Evolutionary conservation across 1,140 invertebrate genomes (phyloP).

Genomic region (Triops longicaudatus): DNA sequence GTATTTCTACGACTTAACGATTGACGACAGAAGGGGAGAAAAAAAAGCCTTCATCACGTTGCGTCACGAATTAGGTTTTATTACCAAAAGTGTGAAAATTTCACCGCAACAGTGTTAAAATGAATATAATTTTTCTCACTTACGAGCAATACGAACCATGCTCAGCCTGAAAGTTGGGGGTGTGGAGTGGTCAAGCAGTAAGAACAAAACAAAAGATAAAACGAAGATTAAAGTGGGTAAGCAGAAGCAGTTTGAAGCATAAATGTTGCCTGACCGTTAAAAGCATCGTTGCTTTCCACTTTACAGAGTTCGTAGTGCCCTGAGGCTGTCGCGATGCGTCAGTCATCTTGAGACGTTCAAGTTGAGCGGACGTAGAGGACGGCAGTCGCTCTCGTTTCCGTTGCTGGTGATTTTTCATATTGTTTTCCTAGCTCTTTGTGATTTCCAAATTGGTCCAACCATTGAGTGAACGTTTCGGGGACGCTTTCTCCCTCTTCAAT

Average conservation of each 20-base stretch:
- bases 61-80: too few relatives aligned
- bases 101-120: background rate
- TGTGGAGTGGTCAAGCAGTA: background rate
- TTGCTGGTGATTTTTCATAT: too few relatives aligned
- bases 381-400: background rate
- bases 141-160: background rate
- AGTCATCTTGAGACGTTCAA: constrained; percentile 1
- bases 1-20: too few relatives aligned
- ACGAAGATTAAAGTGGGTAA: background rate
- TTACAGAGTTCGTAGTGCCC: background rate
- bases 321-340: constrained; percentile 1
- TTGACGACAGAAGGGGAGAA: too few relatives aligned
- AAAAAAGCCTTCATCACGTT: too few relatives aligned
- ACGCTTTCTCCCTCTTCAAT: too few relatives aligned
- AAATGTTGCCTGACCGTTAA: background rate
- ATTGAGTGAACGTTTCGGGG: too few relatives aligned
- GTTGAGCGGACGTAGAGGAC: background rate
- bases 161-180: background rate
- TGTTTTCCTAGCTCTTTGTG: too few relatives aligned
- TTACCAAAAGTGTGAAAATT: background rate
- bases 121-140: background rate
- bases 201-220: background rate
- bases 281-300: background rate
- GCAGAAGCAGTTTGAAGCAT: background rate
- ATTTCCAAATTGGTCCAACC: too few relatives aligned